Conservation (phyloP, 2,797 vertebrate genomes). For the Loris lydekkerianus region DNA sequence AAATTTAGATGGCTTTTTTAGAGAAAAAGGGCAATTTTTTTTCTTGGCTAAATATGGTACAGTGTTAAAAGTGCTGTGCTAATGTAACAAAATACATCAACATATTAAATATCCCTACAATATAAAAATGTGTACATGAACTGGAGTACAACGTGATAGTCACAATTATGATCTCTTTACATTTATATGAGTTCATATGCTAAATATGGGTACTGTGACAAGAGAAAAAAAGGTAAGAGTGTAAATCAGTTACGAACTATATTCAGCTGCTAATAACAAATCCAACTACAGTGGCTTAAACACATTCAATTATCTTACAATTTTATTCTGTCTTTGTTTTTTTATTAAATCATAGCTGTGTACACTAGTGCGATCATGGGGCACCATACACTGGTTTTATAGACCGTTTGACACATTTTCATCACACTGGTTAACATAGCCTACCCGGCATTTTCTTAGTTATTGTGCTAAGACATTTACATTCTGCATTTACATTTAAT, state of each 20-base stretch:
- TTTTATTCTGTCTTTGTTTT: background rate
- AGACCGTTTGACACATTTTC: too few relatives aligned
- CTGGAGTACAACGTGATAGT: background rate
- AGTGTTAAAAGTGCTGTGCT: background rate
- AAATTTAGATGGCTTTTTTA: conserved; percentile 17
- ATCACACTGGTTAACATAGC: too few relatives aligned
- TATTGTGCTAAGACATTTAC: too few relatives aligned
- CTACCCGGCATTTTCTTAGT: too few relatives aligned
- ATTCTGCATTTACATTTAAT: too few relatives aligned
- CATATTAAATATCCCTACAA: background rate
- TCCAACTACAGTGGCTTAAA: background rate
- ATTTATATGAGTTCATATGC: background rate
- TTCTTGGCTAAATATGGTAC: background rate
- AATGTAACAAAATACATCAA: background rate
- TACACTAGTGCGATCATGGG: too few relatives aligned
- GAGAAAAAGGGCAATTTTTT: background rate
- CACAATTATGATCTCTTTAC: background rate
- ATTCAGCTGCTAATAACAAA: conserved; percentile 32
- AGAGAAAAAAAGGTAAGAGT: background rate
- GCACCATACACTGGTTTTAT: too few relatives aligned
- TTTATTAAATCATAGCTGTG: too few relatives aligned
- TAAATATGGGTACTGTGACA: background rate
- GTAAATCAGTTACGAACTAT: background rate
- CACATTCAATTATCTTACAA: background rate
- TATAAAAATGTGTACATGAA: background rate